These are phyloP conservation scores for Erynnis tages DNA, from an alignment of 2,888 invertebrate species.

Conservation along the genomic window DNA sequence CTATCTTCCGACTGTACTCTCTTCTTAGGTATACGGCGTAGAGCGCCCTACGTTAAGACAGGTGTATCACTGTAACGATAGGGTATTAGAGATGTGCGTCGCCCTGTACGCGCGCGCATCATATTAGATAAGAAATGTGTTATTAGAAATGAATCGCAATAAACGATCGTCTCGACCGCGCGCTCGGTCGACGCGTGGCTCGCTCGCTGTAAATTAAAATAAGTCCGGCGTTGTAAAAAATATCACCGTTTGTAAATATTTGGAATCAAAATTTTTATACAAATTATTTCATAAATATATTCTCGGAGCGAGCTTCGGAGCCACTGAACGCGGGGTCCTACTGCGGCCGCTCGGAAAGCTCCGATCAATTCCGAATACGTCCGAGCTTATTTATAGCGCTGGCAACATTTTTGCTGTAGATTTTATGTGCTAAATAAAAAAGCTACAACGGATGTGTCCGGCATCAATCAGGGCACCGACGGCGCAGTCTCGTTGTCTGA, in stretches of 20 bases:
- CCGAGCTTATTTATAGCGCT: constrained; percentile 3
- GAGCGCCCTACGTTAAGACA: constrained; percentile 34
- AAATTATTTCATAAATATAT: constrained; percentile 74
- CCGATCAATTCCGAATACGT: neutral
- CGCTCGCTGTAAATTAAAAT: constrained; percentile 64
- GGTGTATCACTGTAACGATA: constrained; percentile 70
- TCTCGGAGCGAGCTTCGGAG: constrained; percentile 53
- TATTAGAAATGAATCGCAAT: constrained; percentile 75
- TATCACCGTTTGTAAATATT: constrained; percentile 76
- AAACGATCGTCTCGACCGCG: constrained; percentile 36
- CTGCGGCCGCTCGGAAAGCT: constrained; percentile 2
- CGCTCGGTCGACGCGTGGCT: constrained; percentile 40
- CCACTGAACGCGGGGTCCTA: constrained; percentile 20
- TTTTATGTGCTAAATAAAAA: neutral
- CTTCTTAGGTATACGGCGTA: constrained; percentile 37
- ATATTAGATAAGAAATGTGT: constrained; percentile 76
- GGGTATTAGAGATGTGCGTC: constrained; percentile 56
- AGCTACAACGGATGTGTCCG: neutral
- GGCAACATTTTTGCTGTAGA: constrained; percentile 5
- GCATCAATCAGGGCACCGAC: constrained; percentile 35
- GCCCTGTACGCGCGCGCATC: constrained; percentile 68
- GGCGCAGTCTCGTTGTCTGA: constrained; percentile 51
- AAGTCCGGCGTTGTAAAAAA: constrained; percentile 74
- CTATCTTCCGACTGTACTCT: constrained; percentile 56
- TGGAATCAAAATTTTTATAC: constrained; percentile 79